Base-by-base conservation (phyloP, 1,140 invertebrate species). In the Parasteatoda tepidariorum region DNA sequence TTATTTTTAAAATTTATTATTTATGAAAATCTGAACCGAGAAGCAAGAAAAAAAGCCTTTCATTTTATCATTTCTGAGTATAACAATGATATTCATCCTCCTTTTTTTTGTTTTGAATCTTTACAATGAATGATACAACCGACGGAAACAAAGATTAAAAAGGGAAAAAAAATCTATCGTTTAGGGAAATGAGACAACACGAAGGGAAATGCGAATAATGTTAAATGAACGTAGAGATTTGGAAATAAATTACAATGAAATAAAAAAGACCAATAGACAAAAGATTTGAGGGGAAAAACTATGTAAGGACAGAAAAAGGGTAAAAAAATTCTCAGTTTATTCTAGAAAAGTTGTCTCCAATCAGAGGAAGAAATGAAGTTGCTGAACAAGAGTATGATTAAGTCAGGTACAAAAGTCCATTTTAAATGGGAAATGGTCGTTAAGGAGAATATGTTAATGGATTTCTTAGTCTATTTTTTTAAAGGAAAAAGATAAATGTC, bases 401-500 rank as follows among this genome's bases (percentile, higher is more conserved):
- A 78, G 61, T 66, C 59, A 78, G 74, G 74, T 78, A 78, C 74
- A 78, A 78, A 78, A 78, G 74, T 78, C 38, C 74, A 41, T 48
- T 55, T 78, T 48, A 66, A 78, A 78, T 61, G 38, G 66, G 70
- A 22, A 15, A 9, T 48, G 62, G 74, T 78, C 74, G 74, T 78
- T 64, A 66, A 34, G 57, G 34, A 62, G 34, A 48, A 66, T 57
- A 66, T 41, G 74, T 41, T 78, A 78, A 78, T 78, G 61, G 74
- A 78, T 78, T 74, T 74, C 71, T 33, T 22, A 18, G 57, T 26
- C 26, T 74, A n/a, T n/a, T n/a, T n/a, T n/a, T n/a, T n/a, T n/a
- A n/a, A n/a, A n/a, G n/a, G n/a, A n/a, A n/a, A n/a, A n/a, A n/a
- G n/a, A n/a, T n/a, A n/a, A n/a, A n/a, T n/a, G n/a, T n/a, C n/a